Evolutionary conservation across 2,888 invertebrate genomes (phyloP).

Genomic region (Rhorus exstirpatorius): DNA sequence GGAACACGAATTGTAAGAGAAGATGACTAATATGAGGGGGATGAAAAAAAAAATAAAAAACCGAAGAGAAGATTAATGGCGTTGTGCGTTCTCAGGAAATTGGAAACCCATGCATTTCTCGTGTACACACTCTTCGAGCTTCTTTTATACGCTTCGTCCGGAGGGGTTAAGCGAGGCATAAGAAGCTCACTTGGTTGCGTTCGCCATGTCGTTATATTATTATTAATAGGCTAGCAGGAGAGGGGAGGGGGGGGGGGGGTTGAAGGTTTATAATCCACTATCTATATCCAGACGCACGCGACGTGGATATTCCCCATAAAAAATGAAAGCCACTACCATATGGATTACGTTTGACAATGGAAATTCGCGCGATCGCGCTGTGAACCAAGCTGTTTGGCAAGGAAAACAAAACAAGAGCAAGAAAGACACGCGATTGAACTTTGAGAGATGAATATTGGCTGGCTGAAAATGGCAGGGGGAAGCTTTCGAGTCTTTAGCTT

Average conservation of each 20-base stretch:
- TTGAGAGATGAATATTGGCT: no score
- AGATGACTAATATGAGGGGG: neutral
- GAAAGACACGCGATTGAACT: no score
- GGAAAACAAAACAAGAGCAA: no score
- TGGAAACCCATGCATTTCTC: constrained; percentile 58
- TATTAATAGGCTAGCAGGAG: constrained; percentile 81
- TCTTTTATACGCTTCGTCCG: constrained; percentile 64
- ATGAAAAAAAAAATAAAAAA: no score
- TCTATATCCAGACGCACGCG: neutral
- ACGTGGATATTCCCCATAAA: no score
- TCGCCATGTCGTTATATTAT: constrained; percentile 78
- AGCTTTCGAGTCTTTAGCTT: no score
- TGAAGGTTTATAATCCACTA: constrained; percentile 47
- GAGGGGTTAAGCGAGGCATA: constrained; percentile 45
- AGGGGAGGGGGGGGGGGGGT: constrained; percentile 59
- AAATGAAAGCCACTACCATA: no score
- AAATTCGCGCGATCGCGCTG: no score
- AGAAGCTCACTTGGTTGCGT: constrained; percentile 16
- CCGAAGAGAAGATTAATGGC: neutral
- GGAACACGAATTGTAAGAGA: constrained; percentile 33
- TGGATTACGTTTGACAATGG: no score
- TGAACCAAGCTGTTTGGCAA: no score
- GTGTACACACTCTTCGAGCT: constrained; percentile 54
- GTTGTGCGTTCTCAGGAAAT: constrained; percentile 42
- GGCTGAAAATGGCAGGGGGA: no score